These are phyloP conservation scores for Cinclus mexicanus DNA, from an alignment of 2,113 vertebrate genomes.

Conservation along the genomic window DNA sequence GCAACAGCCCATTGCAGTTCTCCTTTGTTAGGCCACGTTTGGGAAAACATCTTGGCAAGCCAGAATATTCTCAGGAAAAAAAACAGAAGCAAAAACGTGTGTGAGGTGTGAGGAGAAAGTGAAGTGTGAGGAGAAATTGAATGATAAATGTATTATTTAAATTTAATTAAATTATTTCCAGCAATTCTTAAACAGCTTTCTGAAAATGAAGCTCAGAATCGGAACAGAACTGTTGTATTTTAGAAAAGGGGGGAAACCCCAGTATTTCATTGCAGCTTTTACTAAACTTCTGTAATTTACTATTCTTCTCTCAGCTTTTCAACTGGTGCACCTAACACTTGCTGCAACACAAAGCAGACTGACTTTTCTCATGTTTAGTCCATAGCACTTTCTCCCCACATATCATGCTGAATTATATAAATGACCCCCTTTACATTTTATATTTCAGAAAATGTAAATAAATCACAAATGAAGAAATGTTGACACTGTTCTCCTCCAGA, in stretches of 20 bases:
- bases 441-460: not conserved
- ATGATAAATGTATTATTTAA: not conserved
- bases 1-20: conserved; percentile 3
- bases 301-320: not conserved
- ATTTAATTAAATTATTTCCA: not conserved
- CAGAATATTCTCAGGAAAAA: conserved; percentile 73
- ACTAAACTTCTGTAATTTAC: not conserved
- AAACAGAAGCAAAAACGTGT: conserved; percentile 34
- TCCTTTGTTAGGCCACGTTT: not conserved
- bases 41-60: conserved; percentile 44
- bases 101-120: not conserved
- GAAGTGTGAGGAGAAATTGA: not conserved
- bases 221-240: not conserved
- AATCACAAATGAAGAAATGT: not conserved
- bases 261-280: not conserved
- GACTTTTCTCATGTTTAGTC: not conserved
- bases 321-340: not conserved
- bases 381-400: not conserved
- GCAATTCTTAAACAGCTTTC: not conserved
- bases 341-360: not conserved
- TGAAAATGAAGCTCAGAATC: not conserved
- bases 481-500: not conserved
- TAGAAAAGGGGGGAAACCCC: not conserved
- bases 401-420: not conserved
- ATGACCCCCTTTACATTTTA: not conserved